A percentile compares a stretch with the other conserved stretches of the same genome.
Evolutionary conservation across 2,888 invertebrate genomes (phyloP).

Genomic region (Parnassius glacialis): DNA sequence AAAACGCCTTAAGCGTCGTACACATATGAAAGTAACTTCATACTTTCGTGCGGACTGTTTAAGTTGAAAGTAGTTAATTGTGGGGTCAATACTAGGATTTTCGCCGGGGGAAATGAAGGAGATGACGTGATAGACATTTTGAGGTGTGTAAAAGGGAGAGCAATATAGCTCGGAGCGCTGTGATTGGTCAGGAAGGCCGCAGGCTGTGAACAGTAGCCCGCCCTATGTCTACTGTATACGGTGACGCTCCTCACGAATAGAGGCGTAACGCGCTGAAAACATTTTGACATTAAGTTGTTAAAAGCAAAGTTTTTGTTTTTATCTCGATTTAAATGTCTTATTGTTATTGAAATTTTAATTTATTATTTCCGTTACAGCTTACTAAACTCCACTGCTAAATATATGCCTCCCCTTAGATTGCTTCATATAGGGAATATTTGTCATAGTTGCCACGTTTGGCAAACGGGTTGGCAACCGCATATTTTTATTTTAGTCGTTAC

Average conservation of each 20-base stretch:
- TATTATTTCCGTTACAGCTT: too few species aligned
- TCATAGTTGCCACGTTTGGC: too few species aligned
- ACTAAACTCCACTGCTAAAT: too few species aligned
- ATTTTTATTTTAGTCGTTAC: too few species aligned
- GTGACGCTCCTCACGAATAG: conserved; percentile 58
- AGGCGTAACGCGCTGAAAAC: conserved; percentile 42
- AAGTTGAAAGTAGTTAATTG: conserved; percentile 46
- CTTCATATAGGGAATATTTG: too few species aligned
- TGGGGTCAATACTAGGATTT: conserved; percentile 66
- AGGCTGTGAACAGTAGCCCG: conserved; percentile 81
- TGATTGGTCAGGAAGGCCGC: conserved; percentile 82
- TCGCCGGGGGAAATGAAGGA: conserved; percentile 74
- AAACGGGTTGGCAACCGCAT: too few species aligned
- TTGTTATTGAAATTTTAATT: too few species aligned
- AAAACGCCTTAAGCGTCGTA: conserved; percentile 61
- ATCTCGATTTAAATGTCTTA: too few species aligned
- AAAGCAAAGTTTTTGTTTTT: too few species aligned
- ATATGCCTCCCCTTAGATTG: too few species aligned
- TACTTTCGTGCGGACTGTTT: conserved; percentile 44
- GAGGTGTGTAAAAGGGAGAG: conserved; percentile 52
- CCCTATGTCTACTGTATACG: conserved; percentile 81
- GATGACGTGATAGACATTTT: conserved; percentile 55
- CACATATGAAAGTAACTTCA: conserved; percentile 41
- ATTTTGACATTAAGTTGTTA: not conserved
- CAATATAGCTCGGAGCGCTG: conserved; percentile 79